Percentiles rank a stretch among this genome's conserved stretches.
Evolutionary conservation across 2,888 invertebrate genomes (phyloP).

Genomic region (Limnephilus auricula): DNA sequence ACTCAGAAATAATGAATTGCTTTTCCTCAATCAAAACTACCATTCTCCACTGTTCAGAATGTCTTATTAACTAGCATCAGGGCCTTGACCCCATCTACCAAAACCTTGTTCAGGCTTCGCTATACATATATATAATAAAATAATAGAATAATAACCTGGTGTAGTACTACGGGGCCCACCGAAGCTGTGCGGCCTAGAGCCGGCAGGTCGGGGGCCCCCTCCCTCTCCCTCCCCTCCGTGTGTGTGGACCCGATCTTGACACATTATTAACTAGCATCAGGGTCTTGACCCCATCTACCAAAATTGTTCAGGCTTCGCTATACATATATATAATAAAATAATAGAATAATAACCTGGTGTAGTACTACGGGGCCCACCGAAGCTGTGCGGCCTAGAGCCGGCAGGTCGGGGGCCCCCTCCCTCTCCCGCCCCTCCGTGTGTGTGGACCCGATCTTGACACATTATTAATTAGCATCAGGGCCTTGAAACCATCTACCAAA

Average conservation of each 20-base stretch:
- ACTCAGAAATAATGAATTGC: too few relatives aligned
- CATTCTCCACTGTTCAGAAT: too few relatives aligned
- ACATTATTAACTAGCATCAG: conserved; percentile 15
- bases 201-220: conserved; percentile 66
- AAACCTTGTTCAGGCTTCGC: too few relatives aligned
- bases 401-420: conserved; percentile 66
- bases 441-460: conserved; percentile 62
- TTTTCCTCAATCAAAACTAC: too few relatives aligned
- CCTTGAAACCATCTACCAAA: too few relatives aligned
- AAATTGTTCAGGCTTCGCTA: too few relatives aligned
- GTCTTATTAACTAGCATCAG: too few relatives aligned
- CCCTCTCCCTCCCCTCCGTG: conserved; percentile 65
- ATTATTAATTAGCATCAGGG: background rate
- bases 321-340: too few relatives aligned
- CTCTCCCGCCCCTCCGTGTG: conserved; percentile 64
- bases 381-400: conserved; percentile 60
- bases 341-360: conserved; percentile 55
- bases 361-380: conserved; percentile 65
- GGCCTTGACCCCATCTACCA: too few relatives aligned
- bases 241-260: conserved; percentile 61
- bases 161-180: conserved; percentile 64
- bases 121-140: too few relatives aligned
- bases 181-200: conserved; percentile 61
- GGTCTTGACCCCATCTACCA: too few relatives aligned
- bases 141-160: conserved; percentile 53